Evolutionary conservation across 2,797 vertebrate genomes (phyloP).

Genomic region (Leuciscus waleckii): DNA sequence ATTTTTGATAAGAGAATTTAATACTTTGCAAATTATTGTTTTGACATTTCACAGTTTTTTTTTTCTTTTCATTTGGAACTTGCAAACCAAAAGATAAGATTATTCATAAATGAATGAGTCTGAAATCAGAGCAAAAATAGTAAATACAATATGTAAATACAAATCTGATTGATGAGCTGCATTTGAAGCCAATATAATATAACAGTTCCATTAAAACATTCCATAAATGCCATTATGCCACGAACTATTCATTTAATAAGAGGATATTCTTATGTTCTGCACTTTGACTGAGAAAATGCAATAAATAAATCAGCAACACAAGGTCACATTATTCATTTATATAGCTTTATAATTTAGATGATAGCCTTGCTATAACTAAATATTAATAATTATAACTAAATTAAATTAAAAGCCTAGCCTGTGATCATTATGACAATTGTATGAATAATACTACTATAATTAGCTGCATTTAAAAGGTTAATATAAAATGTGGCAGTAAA

Average conservation of each 20-base stretch:
- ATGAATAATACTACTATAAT: constrained; percentile 24
- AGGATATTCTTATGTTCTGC: neutral
- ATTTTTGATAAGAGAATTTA: constrained; percentile 7
- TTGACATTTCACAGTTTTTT: neutral
- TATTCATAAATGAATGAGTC: neutral
- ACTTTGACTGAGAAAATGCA: neutral
- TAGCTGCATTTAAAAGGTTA: constrained; percentile 9
- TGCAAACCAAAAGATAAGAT: neutral
- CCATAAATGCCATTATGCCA: neutral
- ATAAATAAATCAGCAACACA: constrained; percentile 8
- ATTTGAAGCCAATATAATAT: neutral
- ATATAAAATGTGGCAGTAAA: constrained; percentile 17
- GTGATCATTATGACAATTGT: neutral
- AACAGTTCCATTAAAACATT: neutral
- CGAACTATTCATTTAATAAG: neutral
- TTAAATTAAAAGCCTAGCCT: neutral
- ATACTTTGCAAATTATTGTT: constrained; percentile 9
- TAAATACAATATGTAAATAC: neutral
- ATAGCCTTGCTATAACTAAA: neutral
- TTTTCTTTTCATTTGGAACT: neutral
- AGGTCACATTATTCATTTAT: constrained; percentile 28
- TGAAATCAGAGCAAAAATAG: neutral
- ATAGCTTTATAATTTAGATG: constrained; percentile 8
- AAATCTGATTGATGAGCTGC: constrained; percentile 14
- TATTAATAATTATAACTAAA: too few species aligned